Base-by-base conservation (phyloP, 2,113 vertebrate species). In the Pangasianodon gigas region DNA sequence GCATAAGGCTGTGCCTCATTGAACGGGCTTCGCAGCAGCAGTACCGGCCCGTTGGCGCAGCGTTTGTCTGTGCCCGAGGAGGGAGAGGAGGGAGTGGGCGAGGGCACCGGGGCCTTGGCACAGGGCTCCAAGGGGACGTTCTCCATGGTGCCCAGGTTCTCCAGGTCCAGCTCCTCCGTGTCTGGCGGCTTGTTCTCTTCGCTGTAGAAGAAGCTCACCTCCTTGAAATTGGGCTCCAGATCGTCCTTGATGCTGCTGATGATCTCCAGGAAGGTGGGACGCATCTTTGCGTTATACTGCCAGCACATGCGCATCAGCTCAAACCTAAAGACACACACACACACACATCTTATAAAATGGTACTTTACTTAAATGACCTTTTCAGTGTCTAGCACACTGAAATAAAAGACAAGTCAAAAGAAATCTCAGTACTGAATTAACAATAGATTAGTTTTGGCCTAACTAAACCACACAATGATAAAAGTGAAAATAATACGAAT, bases 261-360 rank as follows among this genome's bases (percentile, higher is more conserved):
- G 90, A 99, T 99, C 93, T 99, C 98, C 95, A 98, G 95, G 91
- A 99, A 99, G 62, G 98, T 96, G 0, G 98, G 98, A 16, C 98
- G 95, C 98, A 99, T 99, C 89, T 98, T 99, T 0, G 98, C 98
- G 89, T 99, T 99, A 96, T 98, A 99, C 94, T 99, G 98, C 98
- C 98, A 99, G 94, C 98, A 99, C 97, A 99, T 97, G 56, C 97
- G 96, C 98, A 99, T 99, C 94, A 99, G 91, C 29, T 99, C 98
- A 0, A 99, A 99, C 95, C 98, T 99, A 90, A 26, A 65, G 21
- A 44, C 21, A 67, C 18, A 87, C 9, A 81, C 19, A 69, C 51
- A 51, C 51, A 51, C 1, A 13, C 10, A 52, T n/a, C 16, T 46
- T 37, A 46, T 51, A 48, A n/a, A 18, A 67, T 19, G 16, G 54